These are phyloP conservation scores for Hycleus cichorii DNA, from an alignment of 1,140 invertebrate genomes.

Conservation along the genomic window DNA sequence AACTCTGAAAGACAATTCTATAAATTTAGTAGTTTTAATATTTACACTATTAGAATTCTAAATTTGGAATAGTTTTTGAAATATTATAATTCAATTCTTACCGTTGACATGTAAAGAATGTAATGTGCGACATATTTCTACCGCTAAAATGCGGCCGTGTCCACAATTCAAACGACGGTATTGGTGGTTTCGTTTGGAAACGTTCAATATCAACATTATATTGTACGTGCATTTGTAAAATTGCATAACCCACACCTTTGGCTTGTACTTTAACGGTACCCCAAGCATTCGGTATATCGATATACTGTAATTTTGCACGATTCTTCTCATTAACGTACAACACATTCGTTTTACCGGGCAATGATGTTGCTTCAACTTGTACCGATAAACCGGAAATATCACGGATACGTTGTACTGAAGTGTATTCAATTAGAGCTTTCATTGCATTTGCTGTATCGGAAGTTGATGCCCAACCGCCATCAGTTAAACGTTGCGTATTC, in stretches of 20 bases:
- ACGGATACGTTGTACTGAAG: slow-evolving; percentile 71
- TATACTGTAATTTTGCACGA: slow-evolving; percentile 63
- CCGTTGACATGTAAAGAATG: slow-evolving; percentile 74
- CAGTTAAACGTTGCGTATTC: slow-evolving; percentile 81
- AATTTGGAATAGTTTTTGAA: no score
- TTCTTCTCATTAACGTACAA: slow-evolving; percentile 69
- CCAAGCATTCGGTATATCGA: slow-evolving; percentile 85
- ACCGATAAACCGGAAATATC: slow-evolving; percentile 82
- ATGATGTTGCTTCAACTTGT: slow-evolving; percentile 77
- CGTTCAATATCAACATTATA: slow-evolving; percentile 87
- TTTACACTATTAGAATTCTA: no score
- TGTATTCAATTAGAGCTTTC: slow-evolving; percentile 86
- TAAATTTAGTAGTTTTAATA: no score
- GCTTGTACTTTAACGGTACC: slow-evolving; percentile 86
- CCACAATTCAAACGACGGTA: slow-evolving; percentile 65
- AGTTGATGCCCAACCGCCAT: slow-evolving; percentile 91
- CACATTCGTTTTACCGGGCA: slow-evolving; percentile 48
- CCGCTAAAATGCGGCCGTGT: slow-evolving; percentile 72
- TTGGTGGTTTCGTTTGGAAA: slow-evolving; percentile 79
- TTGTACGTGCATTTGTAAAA: slow-evolving; percentile 88
- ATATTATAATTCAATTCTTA: slow-evolving; percentile 37
- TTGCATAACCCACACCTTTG: slow-evolving; percentile 83
- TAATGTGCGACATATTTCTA: slow-evolving; percentile 89
- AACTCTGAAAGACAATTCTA: no score
- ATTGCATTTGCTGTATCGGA: slow-evolving; percentile 82